Conservation (phyloP, 2,113 vertebrate genomes). For the Xiphophorus hellerii region DNA sequence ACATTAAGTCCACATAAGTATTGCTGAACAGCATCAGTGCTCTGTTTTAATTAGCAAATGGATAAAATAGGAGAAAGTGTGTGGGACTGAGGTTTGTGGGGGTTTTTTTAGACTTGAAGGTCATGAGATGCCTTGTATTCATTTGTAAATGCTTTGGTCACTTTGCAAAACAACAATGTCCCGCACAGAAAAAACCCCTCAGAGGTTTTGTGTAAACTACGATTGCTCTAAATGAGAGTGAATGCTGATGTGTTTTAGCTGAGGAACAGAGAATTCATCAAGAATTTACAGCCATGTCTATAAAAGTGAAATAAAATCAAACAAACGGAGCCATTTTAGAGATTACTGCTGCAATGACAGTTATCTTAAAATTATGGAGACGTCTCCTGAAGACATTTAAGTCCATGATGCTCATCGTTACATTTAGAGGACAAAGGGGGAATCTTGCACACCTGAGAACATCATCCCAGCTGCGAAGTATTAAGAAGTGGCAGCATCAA, state of each 20-base stretch:
- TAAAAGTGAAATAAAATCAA: not conserved
- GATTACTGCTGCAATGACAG: not conserved
- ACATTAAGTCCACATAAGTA: conserved; percentile 17
- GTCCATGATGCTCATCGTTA: not conserved
- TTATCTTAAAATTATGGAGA: not conserved
- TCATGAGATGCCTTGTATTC: not conserved
- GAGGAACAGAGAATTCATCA: no score
- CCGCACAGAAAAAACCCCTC: not conserved
- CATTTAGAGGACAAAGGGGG: not conserved
- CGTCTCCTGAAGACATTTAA: not conserved
- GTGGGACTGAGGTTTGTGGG: not conserved
- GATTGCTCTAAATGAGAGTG: not conserved
- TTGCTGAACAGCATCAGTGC: not conserved
- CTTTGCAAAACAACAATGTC: not conserved
- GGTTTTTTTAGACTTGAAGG: not conserved
- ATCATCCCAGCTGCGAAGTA: no score
- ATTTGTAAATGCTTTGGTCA: not conserved
- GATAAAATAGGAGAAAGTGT: conserved; percentile 1
- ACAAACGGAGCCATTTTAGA: not conserved
- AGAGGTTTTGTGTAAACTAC: not conserved
- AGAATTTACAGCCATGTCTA: no score
- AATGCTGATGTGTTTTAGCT: not conserved
- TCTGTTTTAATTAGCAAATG: conserved; percentile 27
- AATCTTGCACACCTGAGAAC: no score
- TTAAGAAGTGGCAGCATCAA: no score